phyloP scores from a whole-genome alignment of 2,113 vertebrate species.

The Erinaceus europaeus region DNA sequence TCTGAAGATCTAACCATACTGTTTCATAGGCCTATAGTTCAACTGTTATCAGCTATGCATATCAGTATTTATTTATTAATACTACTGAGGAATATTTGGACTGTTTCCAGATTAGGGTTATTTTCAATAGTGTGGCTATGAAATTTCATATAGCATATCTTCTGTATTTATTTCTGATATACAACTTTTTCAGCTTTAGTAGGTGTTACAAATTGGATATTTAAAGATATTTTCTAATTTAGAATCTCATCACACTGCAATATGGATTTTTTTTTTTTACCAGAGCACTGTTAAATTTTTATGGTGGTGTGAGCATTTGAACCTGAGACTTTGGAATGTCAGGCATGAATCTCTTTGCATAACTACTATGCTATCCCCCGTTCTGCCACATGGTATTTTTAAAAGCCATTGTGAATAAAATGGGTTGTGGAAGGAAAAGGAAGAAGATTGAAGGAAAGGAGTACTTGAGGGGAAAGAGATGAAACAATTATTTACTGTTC shows the following conservation, averaged over 20 bases:
- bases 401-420: neutral
- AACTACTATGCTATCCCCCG: too few species aligned
- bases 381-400: too few species aligned
- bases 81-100: neutral
- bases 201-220: neutral
- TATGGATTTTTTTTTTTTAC: neutral
- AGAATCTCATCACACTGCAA: neutral
- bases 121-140: neutral
- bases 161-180: neutral
- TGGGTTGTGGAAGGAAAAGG: neutral
- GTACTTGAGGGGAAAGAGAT: neutral
- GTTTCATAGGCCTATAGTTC: neutral
- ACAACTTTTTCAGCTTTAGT: neutral
- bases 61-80: neutral
- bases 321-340: too few species aligned
- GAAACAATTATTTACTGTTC: neutral
- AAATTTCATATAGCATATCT: neutral
- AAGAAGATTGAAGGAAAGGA: neutral
- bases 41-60: neutral
- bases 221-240: neutral
- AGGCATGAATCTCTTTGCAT: too few species aligned
- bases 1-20: neutral
- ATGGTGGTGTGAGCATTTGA: too few species aligned
- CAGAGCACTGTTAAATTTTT: too few species aligned
- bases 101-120: neutral